Evolutionary conservation across 2,797 vertebrate genomes (phyloP), one percentile per base, ranked within the genome.

Genomic region (Myotis vivesi): DNA sequence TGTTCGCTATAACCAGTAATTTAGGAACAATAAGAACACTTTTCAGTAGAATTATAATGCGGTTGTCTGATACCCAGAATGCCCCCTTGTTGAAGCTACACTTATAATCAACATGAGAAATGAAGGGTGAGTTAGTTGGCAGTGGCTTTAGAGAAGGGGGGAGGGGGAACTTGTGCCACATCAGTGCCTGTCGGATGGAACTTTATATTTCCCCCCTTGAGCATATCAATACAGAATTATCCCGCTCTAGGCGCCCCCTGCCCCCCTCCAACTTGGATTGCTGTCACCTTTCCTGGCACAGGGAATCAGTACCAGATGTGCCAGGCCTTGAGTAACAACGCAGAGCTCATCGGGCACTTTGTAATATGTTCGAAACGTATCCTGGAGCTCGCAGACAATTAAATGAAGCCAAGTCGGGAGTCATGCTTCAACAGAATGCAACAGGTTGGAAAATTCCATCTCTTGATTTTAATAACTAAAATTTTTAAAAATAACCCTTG

Each of bases 21-120:
- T 98, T 92, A 96, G 91, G 96, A 97, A 97, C 95, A 97, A 92
- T 92, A 96, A 97, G 93, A 96, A 95, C 86, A 96, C 89, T 97
- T 97, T 92, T 95, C 95, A 79, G 96, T 85, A 89, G 96, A 97
- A 97, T 94, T 95, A 97, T 59, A 96, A 95, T 91, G 96, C 6
- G 92, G 96, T 94, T 95, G 84, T 97, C 95, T 95, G 94, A 96
- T 96, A 92, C 95, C 91, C 92, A 89, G 73, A 97, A 92, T 87
- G 80, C 71, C 79, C 57, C 73, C 84, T 76, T 66, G 88, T 94
- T 95, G 96, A 94, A 96, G 73, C 73, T 82, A 95, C 87, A 93
- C 93, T 96, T 76, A 95, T 8, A 22, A 19, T 89, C 95, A 97
- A 89, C 95, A 87, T 93, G 88, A 95, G 93, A 94, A 95, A 82